These are phyloP conservation scores for Hydropsyche tenuis DNA, from an alignment of 1,140 invertebrate genomes.

Conservation along the genomic window DNA sequence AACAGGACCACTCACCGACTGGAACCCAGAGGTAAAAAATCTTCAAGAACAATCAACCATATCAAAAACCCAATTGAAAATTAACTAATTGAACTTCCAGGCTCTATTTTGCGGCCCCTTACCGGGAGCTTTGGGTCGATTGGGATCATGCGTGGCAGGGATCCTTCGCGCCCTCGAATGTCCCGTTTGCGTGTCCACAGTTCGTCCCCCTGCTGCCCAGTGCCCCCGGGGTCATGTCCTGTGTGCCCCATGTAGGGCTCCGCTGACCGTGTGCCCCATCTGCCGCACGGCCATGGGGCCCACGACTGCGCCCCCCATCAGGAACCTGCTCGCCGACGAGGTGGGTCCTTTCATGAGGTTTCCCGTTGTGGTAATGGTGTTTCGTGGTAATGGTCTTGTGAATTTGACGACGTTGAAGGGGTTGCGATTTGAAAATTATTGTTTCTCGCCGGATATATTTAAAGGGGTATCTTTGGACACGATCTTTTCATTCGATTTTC, in stretches of 20 bases:
- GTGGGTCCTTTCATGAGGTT: constrained; percentile 50
- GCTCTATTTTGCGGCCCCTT: constrained; percentile 63
- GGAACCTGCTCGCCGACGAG: constrained; percentile 66
- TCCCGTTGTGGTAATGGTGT: too few relatives aligned
- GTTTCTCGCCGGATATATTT: too few relatives aligned
- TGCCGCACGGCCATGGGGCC: constrained; percentile 63
- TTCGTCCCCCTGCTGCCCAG: constrained; percentile 68
- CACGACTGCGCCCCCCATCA: constrained; percentile 52
- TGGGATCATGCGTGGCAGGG: constrained; percentile 60
- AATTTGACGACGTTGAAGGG: too few relatives aligned
- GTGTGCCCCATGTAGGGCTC: constrained; percentile 66
- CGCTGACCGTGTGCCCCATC: constrained; percentile 67
- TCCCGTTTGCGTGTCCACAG: constrained; percentile 68
- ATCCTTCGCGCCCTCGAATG: constrained; percentile 68
- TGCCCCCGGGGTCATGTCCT: constrained; percentile 73
- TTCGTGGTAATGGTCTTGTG: too few relatives aligned
- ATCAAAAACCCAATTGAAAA: too few relatives aligned
- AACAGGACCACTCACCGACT: constrained; percentile 57
- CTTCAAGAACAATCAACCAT: too few relatives aligned
- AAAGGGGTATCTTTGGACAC: too few relatives aligned
- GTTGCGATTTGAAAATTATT: too few relatives aligned
- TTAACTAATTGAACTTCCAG: constrained; percentile 52
- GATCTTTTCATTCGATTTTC: too few relatives aligned
- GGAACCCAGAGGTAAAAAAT: constrained; percentile 61
- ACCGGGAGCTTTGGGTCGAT: constrained; percentile 61